Base-by-base conservation (phyloP, 1,140 invertebrate genomes). In the Wiebesia pumilae region DNA sequence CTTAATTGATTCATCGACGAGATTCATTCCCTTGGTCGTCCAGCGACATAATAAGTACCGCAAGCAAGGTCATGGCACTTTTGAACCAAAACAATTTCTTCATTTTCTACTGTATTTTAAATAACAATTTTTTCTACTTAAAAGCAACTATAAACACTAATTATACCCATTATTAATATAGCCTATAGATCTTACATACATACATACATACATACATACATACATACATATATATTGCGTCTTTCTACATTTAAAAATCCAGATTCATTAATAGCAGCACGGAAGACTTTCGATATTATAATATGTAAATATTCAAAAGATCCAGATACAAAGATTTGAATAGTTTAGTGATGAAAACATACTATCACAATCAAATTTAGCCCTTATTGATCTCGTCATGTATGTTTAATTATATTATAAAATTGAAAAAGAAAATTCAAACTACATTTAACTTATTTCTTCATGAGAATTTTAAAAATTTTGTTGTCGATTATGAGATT, bases 21-120 rank as follows among this genome's bases (percentile, higher is more conserved):
- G 54, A 73, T 75, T 27, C 9, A 43, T 35, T 35, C 43, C 30
- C 24, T 80, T 81, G 33, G 86, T 87, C 86, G 82, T 80, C 86
- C 86, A 87, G 86, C 86, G 86, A 87, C 77, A 27, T 47, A 6
- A 69, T 58, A 71, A 4, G n/a, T 65, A 81, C 33, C 78, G 67
- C 81, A 84, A 67, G 77, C 86, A 77, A 81, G 67, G 86, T 40
- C 78, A 87, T 87, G 86, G 86, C 86, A 87, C 86, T 84, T 87
- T 78, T 80, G 81, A 86, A 80, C 85, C 80, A 83, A 65, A 71
- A 85, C 35, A 71, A 67, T 30, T 73, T 43, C 40, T 30, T 10
- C n/a, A 24, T 69, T 69, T 33, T 27, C 19, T 38, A 75, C 6
- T 43, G 71, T 0, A 75, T n/a, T 24, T 75, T 75, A 43, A 75